Evolutionary conservation across 2,797 vertebrate genomes (phyloP).

Genomic region (Helarctos malayanus): DNA sequence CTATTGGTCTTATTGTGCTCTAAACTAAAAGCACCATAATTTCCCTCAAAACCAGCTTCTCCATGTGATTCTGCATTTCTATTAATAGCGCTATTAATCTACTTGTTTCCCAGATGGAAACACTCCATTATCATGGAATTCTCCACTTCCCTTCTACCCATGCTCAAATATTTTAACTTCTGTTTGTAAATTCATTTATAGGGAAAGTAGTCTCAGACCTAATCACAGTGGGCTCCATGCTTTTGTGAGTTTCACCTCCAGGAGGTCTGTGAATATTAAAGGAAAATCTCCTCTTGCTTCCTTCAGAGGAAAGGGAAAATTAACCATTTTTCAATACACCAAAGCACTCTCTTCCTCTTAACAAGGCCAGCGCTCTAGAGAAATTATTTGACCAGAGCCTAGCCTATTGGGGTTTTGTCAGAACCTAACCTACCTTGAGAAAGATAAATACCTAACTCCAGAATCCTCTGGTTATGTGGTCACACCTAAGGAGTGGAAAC

Average conservation of each 20-base stretch:
- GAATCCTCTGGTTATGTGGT: background rate
- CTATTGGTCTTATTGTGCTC: background rate
- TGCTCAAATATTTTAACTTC: slow-evolving; percentile 37
- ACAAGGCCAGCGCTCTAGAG: background rate
- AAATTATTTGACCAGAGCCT: background rate
- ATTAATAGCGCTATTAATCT: slow-evolving; percentile 46
- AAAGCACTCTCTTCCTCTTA: background rate
- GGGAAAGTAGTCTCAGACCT: background rate
- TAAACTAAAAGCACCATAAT: slow-evolving; percentile 43
- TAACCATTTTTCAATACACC: background rate
- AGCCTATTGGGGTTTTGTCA: background rate
- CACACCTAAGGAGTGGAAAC: background rate
- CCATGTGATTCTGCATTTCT: slow-evolving; percentile 18
- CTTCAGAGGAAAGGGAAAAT: background rate
- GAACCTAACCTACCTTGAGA: background rate
- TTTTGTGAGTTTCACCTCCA: background rate
- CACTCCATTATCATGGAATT: background rate
- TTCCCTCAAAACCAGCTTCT: slow-evolving; percentile 48
- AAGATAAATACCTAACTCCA: background rate
- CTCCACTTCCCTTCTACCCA: background rate
- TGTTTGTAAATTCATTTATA: slow-evolving; percentile 35
- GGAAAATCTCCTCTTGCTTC: slow-evolving; percentile 3
- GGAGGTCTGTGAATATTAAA: background rate
- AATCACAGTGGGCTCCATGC: too few species aligned
- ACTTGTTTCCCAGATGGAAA: background rate